Base-by-base conservation (phyloP, 2,888 invertebrate genomes). In the Netelia melanura region DNA sequence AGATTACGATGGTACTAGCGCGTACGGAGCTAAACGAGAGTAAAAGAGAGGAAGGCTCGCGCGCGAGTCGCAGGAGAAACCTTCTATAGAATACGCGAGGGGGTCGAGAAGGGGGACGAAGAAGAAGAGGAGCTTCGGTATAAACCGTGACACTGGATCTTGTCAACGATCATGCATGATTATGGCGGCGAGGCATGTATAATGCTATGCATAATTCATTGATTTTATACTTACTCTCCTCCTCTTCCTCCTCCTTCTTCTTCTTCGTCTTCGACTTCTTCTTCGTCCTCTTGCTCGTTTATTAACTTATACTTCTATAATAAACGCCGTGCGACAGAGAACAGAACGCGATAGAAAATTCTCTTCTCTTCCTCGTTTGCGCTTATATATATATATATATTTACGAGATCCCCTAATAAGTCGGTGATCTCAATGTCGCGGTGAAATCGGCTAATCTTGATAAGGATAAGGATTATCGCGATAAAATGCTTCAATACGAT, bases 131-230 rank as follows among this genome's bases (percentile, higher is more conserved):
- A 64, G 58, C 67, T 84, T 21, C 48, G 54, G 68, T 65, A 71
- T 84, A 86, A 86, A 83, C 86, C 86, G 86, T 88, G 90, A 89
- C 90, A 89, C 81, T 81, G 91, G 89, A 91, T 91, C 91, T 91
- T 91, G 91, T 92, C 91, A 91, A 91, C 90, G 90, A 89, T 86
- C 90, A 89, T 88, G 87, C 91, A 89, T 89, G 91, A 92, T 91
- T 92, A 91, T 89, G 90, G 89, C 90, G 90, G 87, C 85, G 87
- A 89, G 87, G 90, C 90, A 90, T 92, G 91, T 91, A 92, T 92
- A 92, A 92, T 91, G 90, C 88, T 89, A 91, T 91, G 91, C 89
- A 92, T 92, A 92, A 92, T 92, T 92, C 90, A 92, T 92, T 89
- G 88, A 89, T 90, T 89, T 89, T 81, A 83, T 72, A 80, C 74